Evolutionary conservation across 2,888 invertebrate genomes (phyloP), one percentile per base, ranked within the genome.

Genomic region (Tetranychus piercei): DNA sequence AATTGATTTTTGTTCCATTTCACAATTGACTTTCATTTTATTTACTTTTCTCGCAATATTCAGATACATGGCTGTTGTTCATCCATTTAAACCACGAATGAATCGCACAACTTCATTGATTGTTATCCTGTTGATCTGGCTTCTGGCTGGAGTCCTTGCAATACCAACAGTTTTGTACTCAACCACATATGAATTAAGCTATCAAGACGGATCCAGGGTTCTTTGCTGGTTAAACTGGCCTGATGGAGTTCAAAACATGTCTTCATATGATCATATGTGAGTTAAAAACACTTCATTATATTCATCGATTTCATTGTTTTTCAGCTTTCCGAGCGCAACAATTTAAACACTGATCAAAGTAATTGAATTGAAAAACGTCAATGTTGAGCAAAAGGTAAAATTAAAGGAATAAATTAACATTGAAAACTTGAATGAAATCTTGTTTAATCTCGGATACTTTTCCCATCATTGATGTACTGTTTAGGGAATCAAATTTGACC

Each of bases 1-100:
- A n/a, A n/a, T n/a, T n/a, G n/a, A n/a, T n/a, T n/a, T n/a, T 34
- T 34, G 34, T 34, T 34, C 34, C 34, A 34, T 34, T 3, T 34
- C 5, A 34, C 34, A 34, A 3, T 34, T 5, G 34, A 34, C 34
- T 55, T 55, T 55, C 9, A 8, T 45, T 15, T 55, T 15, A 55
- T 55, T 67, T 67, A 22, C 20, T 67, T 22, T 5, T 67, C 4
- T 67, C 65, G 65, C 78, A 77, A 79, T 78, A 22, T 23, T 22
- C 84, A 93, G 94, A 83, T 94, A 93, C 81, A 88, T 92, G 83
- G 94, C 93, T 2, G 93, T 94, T 78, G 91, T 94, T 69, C 86
- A 91, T 80, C 94, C 94, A 0, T 86, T 94, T 80, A 87, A 91
- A 78, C 91, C 91, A 1, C 85, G 92, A 78, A 91, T 92, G 87